Base-by-base conservation (phyloP, 2,888 invertebrate species). In the Mesopsocus fuscifrons region DNA sequence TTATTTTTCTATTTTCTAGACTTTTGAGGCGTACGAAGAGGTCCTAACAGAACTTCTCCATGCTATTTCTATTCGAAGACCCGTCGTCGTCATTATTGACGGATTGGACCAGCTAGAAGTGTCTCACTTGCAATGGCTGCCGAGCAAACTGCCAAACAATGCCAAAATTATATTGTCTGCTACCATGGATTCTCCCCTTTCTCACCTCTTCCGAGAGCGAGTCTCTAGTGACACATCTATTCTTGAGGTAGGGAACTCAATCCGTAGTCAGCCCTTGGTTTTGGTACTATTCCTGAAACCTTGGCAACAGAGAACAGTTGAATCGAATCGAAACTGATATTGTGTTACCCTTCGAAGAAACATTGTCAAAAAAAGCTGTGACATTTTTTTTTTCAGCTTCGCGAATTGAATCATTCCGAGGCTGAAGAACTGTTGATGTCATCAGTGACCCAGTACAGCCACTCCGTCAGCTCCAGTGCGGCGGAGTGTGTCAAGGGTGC, bases 81-180 rank as follows among this genome's bases (percentile, higher is more conserved):
- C 74, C 38, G 61, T 80, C 45, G 67, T 84, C 42, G 66, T 88
- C 48, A 67, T 82, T 41, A 69, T 88, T 50, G 85, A 85, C 55
- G 84, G 82, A 0, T 64, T 85, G 34, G 79, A 80, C 55, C 72
- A 74, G 56, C 66, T 73, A 44, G 59, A 57, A 49, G 65, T 73
- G 46, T 64, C 69, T 15, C 71, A 71, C 47, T 66, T 80, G 30
- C 66, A 74, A 47, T 88, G 88, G 88, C 64, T 88, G 50, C 84
- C 85, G 4, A 65, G 67, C 42, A 68, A 71, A 41, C 63, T 87
- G 49, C 82, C 83, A 3, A 68, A 71, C 43, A 72, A 79, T 55
- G 75, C 80, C 41, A 82, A 82, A 62, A 62, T 88, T 53, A 72
- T 88, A 45, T 61, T 84, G 52, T 80, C 82, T 5, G 72, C 74